phyloP scores from a whole-genome alignment of 2,113 vertebrate genomes.

The Microcebus lehilahytsara region DNA sequence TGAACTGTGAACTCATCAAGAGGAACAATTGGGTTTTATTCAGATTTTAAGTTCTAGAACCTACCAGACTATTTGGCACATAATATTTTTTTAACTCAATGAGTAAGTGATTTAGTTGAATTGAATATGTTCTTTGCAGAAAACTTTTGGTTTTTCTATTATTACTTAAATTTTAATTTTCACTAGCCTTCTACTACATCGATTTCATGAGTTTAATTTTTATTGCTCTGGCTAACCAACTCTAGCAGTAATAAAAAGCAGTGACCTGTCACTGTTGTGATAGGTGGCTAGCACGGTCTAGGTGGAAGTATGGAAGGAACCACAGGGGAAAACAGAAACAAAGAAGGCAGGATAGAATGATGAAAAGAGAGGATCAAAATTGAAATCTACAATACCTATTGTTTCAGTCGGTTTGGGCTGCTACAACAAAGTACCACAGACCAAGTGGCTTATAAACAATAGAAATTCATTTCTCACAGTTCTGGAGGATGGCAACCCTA shows the following conservation, averaged over 20 bases:
- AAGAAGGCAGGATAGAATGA: background rate
- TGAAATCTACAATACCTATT: background rate
- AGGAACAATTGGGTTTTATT: conserved; percentile 24
- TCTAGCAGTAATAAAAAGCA: background rate
- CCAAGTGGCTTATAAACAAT: background rate
- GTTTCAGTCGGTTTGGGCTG: background rate
- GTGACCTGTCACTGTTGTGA: background rate
- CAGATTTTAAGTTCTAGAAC: conserved; percentile 40
- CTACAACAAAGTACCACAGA: background rate
- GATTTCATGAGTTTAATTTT: background rate
- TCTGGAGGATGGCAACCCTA: background rate
- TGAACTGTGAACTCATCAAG: conserved; percentile 36
- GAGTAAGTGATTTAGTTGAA: conserved; percentile 32
- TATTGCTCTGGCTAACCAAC: conserved; percentile 8
- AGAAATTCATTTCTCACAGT: background rate
- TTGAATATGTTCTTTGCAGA: background rate
- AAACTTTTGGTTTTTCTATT: background rate
- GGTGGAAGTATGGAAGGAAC: background rate
- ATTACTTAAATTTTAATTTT: conserved; percentile 44
- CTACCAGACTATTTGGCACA: conserved; percentile 5
- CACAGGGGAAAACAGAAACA: background rate
- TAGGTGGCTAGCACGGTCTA: background rate
- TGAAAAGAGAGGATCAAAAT: background rate
- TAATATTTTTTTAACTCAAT: conserved; percentile 44
- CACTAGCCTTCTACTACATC: background rate